A percentile compares a stretch with the other conserved stretches of the same genome.
Conservation (phyloP, 2,888 invertebrate species). For the Lasius fuliginosus region DNA sequence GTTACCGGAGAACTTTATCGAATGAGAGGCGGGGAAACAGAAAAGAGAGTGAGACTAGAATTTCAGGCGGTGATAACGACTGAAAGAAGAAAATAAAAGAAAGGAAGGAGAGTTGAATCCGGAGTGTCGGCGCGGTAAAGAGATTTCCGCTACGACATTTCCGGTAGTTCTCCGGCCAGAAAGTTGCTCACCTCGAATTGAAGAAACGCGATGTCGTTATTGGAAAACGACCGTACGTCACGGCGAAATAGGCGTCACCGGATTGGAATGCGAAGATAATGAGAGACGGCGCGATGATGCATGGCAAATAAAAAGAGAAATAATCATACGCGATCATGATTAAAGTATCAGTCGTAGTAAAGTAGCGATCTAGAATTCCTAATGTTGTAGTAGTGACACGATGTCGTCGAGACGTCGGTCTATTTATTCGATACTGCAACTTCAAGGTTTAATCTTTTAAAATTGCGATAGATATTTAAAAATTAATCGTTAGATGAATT, state of each 20-base stretch:
- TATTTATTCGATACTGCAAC: neutral
- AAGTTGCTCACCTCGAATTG: slow-evolving; percentile 43
- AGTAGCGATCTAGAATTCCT: slow-evolving; percentile 12
- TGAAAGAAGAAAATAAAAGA: neutral
- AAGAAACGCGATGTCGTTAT: slow-evolving; percentile 32
- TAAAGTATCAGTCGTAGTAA: slow-evolving; percentile 20
- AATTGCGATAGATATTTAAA: neutral
- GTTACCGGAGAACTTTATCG: neutral
- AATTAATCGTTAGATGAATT: neutral
- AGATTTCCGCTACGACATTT: slow-evolving; percentile 47
- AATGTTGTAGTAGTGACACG: neutral
- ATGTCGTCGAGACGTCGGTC: too few species aligned
- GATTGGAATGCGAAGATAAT: slow-evolving; percentile 52
- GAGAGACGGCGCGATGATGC: slow-evolving; percentile 19
- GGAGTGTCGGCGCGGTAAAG: slow-evolving; percentile 22
- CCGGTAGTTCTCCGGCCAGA: neutral
- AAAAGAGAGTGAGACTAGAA: neutral
- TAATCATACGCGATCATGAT: neutral
- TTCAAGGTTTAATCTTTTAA: neutral
- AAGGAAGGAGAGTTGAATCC: neutral
- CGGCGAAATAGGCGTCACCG: slow-evolving; percentile 19
- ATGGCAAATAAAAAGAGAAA: slow-evolving; percentile 18
- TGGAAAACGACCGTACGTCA: slow-evolving; percentile 51
- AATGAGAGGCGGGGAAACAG: neutral
- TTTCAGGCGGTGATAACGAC: slow-evolving; percentile 19